phyloP scores from a whole-genome alignment of 2,888 invertebrate genomes.

The Ophioninae sp. region DNA sequence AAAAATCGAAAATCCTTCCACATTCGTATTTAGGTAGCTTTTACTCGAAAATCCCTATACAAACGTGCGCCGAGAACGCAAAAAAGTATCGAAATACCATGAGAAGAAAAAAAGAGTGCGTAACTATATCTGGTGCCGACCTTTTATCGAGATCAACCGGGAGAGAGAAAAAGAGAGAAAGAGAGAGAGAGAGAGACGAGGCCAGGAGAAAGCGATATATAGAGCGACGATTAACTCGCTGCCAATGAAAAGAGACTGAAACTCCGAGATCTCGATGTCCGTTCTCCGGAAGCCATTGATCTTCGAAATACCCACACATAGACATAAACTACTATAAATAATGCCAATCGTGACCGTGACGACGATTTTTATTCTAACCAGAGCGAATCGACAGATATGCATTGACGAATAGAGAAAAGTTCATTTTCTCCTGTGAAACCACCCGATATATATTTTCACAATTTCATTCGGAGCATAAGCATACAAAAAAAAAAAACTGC shows the following conservation, averaged over 20 bases:
- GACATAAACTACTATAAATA: slow-evolving; percentile 19
- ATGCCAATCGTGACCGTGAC: slow-evolving; percentile 46
- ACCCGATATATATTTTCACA: slow-evolving; percentile 8
- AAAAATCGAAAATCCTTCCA: too few relatives aligned
- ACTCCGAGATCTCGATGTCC: slow-evolving; percentile 39
- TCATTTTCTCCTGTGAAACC: slow-evolving; percentile 41
- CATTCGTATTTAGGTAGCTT: too few relatives aligned
- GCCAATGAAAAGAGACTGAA: slow-evolving; percentile 47
- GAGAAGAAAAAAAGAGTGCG: slow-evolving; percentile 28
- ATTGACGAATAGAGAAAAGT: slow-evolving; percentile 54
- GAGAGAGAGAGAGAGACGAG: slow-evolving; percentile 48
- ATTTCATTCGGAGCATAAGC: neutral
- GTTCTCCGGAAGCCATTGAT: slow-evolving; percentile 57
- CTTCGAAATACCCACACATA: slow-evolving; percentile 17
- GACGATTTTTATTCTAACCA: slow-evolving; percentile 31
- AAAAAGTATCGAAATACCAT: slow-evolving; percentile 41
- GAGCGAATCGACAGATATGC: slow-evolving; percentile 43
- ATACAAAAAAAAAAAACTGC: neutral
- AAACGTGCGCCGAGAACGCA: neutral
- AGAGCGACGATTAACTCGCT: slow-evolving; percentile 57
- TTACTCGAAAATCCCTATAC: neutral
- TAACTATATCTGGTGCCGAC: slow-evolving; percentile 47
- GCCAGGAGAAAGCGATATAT: slow-evolving; percentile 63
- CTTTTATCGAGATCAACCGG: slow-evolving; percentile 59
- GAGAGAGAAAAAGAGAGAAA: neutral